These are phyloP conservation scores for Drepanosiphum platanoidis DNA, from an alignment of 2,888 invertebrate species.

Conservation along the genomic window DNA sequence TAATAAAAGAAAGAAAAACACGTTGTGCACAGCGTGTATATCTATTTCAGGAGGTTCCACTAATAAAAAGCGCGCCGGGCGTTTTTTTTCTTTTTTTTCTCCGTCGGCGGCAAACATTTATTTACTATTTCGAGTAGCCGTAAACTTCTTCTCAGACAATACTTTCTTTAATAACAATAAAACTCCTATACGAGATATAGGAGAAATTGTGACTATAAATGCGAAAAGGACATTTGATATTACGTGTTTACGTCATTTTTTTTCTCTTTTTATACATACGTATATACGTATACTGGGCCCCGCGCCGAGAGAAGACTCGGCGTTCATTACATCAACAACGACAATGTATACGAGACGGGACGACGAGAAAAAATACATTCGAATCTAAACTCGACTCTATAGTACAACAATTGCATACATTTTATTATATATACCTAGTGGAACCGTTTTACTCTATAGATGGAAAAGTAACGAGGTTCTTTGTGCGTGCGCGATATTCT, in stretches of 20 bases:
- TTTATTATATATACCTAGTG: no score
- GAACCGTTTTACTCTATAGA: no score
- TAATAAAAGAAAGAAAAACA: slow-evolving; percentile 39
- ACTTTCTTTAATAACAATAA: slow-evolving; percentile 41
- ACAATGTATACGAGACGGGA: background rate
- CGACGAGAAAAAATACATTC: background rate
- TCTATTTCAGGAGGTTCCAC: slow-evolving; percentile 8
- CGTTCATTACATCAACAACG: no score
- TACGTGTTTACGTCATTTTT: slow-evolving; percentile 21
- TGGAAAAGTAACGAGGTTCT: no score
- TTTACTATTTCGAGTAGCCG: slow-evolving; percentile 36
- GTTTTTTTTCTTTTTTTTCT: slow-evolving; percentile 1
- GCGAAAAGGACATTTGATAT: slow-evolving; percentile 3
- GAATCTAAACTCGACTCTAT: background rate
- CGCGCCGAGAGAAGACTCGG: no score
- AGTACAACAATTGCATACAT: no score
- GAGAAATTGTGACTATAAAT: slow-evolving; percentile 16
- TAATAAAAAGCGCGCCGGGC: slow-evolving; percentile 21
- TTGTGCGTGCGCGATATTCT: no score
- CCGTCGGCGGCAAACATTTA: slow-evolving; percentile 15
- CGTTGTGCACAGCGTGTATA: slow-evolving; percentile 33
- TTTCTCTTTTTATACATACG: no score
- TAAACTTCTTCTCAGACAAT: slow-evolving; percentile 31
- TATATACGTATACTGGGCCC: background rate
- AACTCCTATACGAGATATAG: background rate